These are phyloP conservation scores for Knipowitschia caucasica DNA, from an alignment of 2,797 vertebrate genomes.

Conservation along the genomic window DNA sequence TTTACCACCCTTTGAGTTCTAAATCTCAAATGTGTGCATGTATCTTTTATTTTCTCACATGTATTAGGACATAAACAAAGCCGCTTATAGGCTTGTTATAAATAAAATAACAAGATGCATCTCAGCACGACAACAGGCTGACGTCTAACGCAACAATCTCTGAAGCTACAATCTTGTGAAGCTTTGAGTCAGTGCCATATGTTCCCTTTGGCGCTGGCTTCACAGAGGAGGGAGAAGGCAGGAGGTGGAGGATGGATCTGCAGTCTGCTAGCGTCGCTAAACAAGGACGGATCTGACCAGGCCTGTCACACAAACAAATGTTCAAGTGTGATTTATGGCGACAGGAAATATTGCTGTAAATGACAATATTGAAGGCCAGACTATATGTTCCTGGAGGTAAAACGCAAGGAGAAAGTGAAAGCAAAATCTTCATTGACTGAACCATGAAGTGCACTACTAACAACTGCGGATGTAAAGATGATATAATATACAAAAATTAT, in stretches of 20 bases:
- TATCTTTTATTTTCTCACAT: neutral
- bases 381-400: too few species aligned
- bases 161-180: conserved; percentile 19
- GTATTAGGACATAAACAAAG: neutral
- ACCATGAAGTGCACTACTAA: too few species aligned
- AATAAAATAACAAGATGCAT: conserved; percentile 18
- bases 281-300: conserved; percentile 38
- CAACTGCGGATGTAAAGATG: too few species aligned
- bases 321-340: too few species aligned
- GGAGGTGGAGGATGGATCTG: neutral
- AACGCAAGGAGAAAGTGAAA: too few species aligned
- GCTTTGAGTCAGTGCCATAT: conserved; percentile 51
- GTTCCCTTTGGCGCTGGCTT: conserved; percentile 35
- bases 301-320: too few species aligned
- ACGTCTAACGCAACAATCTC: conserved; percentile 22
- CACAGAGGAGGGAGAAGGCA: conserved; percentile 15
- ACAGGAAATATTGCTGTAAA: too few species aligned
- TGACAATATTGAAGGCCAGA: too few species aligned
- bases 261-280: conserved; percentile 46
- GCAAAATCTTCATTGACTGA: too few species aligned
- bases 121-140: conserved; percentile 20
- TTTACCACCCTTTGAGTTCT: too few species aligned
- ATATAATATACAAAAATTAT: too few species aligned
- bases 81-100: conserved; percentile 7
- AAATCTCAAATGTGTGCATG: too few species aligned